Evolutionary conservation across 2,888 invertebrate species (phyloP), one percentile per base, ranked within the genome.

Genomic region (Eubasilissa splendida): DNA sequence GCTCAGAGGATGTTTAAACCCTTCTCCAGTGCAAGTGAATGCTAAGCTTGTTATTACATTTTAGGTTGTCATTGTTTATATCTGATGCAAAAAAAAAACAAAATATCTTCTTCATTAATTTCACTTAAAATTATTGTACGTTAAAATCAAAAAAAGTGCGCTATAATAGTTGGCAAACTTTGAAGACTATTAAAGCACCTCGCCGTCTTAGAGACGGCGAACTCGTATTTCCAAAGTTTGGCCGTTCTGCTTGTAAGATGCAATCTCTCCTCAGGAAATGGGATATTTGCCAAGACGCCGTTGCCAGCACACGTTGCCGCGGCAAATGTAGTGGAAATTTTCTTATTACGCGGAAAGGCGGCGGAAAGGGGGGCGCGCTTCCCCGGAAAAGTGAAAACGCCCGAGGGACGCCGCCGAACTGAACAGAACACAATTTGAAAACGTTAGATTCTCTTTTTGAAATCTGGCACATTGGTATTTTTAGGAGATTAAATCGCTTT

Each of bases 231-330:
- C 71, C 74, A 54, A 33, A 56, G 81, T 56, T 53, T 58, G 79
- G 52, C 52, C 83, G 79, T 56, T 63, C 60, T 31, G 74, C 59
- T 63, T 65, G 53, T 60, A 76, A 79, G 82, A 82, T 81, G 90
- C 91, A 90, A 91, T 90, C 90, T 90, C 89, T 89, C 89, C 89
- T 87, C 90, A 90, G 90, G 91, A 90, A 91, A 90, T 91, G 90
- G 90, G 90, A 90, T 90, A 90, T 91, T 90, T 90, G 90, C 90
- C 87, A 89, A 90, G 91, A 90, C 90, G 91, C 90, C 42, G 42
- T 42, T 42, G 42, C 90, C 84, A 89, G 89, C 90, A 87, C 87
- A 88, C 88, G 87, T 87, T 85, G 86, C 83, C 84, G 86, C 86
- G 88, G 88, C 88, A 83, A 83, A 83, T 83, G 82, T 92, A 92